Conservation (phyloP, 2,888 invertebrate species). For the Hedychridium roseum region DNA sequence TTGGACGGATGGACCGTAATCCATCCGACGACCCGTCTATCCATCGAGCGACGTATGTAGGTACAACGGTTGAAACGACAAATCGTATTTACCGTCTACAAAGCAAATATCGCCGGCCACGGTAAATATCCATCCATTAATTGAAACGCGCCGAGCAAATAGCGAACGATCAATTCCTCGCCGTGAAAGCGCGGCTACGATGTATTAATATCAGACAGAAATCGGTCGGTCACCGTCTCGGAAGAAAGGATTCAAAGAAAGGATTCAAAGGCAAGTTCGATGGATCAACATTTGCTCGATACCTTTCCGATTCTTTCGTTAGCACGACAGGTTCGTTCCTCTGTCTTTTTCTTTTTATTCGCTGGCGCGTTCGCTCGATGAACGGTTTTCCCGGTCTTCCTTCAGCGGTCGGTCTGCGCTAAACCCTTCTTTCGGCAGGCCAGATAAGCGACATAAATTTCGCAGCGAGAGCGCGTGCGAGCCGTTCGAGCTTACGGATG, state of each 20-base stretch:
- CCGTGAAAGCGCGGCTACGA: conserved; percentile 9
- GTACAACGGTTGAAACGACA: conserved; percentile 26
- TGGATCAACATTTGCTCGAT: too few relatives aligned
- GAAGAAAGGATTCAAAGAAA: too few relatives aligned
- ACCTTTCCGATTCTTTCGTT: too few relatives aligned
- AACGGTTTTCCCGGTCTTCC: too few relatives aligned
- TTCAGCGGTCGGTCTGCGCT: not conserved
- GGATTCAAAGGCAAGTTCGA: too few relatives aligned
- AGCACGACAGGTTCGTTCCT: too few relatives aligned
- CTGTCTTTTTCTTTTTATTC: too few relatives aligned
- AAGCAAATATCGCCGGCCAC: conserved; percentile 29
- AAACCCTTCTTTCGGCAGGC: conserved; percentile 19
- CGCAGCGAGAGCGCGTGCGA: conserved; percentile 20
- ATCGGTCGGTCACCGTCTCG: too few relatives aligned
- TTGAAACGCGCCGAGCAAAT: conserved; percentile 33
- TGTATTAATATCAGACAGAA: conserved; percentile 31
- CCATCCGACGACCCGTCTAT: too few relatives aligned
- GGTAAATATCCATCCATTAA: conserved; percentile 41
- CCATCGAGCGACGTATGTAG: too few relatives aligned
- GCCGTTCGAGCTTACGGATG: conserved; percentile 44
- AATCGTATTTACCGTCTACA: conserved; percentile 31
- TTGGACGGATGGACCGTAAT: too few relatives aligned
- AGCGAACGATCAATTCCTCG: conserved; percentile 27
- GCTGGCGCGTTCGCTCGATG: too few relatives aligned
- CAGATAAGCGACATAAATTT: conserved; percentile 57